Base-by-base conservation (phyloP, 2,113 vertebrate species). In the Lucifuga dentata region DNA sequence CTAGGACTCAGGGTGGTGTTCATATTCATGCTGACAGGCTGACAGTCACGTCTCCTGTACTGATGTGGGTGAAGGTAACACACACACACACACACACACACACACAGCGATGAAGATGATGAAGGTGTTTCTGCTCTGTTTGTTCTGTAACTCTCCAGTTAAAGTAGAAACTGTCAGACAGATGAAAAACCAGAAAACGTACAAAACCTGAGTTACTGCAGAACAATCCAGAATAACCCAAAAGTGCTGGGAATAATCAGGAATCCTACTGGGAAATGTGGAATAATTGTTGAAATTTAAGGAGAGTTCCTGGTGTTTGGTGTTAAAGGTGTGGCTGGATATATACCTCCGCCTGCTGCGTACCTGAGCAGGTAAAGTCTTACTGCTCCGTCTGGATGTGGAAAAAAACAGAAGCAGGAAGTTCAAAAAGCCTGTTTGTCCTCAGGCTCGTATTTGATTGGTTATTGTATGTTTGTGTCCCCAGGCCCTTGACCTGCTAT, bases 51-150 rank as follows among this genome's bases (percentile, higher is more conserved):
- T 96, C 97, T 56, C 97, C 97, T 0, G 96, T 96, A 10, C 91
- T 98, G 29, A 97, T 99, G 97, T 99, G 96, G 96, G 88, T 98
- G 50, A 94, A 98, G 96, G 98, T 99, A 86, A 65, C 50, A 21
- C 2, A 10, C 16, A 16, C 50, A 23, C 9, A 26, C 45, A 24
- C 11, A 16, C 33, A 41, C 10, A 41, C 23, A 24, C 51, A 45
- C 29, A 50, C 52, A 35, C 23, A 35, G 24, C 40, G 39, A 4
- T 24, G 50, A 20, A 1, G 20, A 4, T 40, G n/a, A 26, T 21
- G 9, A 2, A 38, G 36, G 4, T 29, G 2, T 32, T 20, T 19
- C 2, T 6, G 2, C 8, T 13, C 35, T 10, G n/a, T 49, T 1
- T 43, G 16, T 35, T 15, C 1, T 21, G 2, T 20, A 21, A 24